A percentile compares a stretch with the other conserved stretches of the same genome.
These are phyloP conservation scores for Troides oblongomaculatus DNA, from an alignment of 2,888 invertebrate species.

Conservation along the genomic window DNA sequence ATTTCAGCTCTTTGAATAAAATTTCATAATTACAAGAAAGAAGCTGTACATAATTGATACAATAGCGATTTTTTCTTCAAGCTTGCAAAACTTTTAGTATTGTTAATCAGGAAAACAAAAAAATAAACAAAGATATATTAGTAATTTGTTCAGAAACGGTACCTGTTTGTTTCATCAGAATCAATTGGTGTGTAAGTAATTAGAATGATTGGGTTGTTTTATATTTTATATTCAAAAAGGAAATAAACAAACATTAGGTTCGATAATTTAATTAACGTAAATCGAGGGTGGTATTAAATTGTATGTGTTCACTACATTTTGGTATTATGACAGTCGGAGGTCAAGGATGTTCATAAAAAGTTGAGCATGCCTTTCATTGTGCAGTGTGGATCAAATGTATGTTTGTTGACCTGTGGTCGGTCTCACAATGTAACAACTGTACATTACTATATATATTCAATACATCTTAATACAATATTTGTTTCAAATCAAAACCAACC, in stretches of 20 bases:
- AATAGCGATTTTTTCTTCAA: constrained; percentile 46
- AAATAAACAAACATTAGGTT: constrained; percentile 38
- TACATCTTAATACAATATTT: constrained; percentile 34
- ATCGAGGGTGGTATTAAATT: constrained; percentile 38
- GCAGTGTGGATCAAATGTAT: constrained; percentile 52
- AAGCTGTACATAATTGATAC: constrained; percentile 34
- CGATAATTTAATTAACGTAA: constrained; percentile 73
- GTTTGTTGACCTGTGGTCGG: constrained; percentile 31
- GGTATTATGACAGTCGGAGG: constrained; percentile 61
- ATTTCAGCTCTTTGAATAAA: not conserved
- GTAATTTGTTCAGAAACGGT: constrained; percentile 36
- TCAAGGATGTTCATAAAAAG: constrained; percentile 55
- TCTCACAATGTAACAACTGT: constrained; percentile 14
- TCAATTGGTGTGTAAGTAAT: constrained; percentile 32
- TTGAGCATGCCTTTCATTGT: constrained; percentile 73
- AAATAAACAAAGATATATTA: constrained; percentile 33
- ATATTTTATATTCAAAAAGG: constrained; percentile 39
- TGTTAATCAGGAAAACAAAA: constrained; percentile 61
- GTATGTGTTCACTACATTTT: constrained; percentile 36
- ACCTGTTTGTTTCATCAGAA: constrained; percentile 32
- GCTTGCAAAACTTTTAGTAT: constrained; percentile 65
- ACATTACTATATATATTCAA: constrained; percentile 26
- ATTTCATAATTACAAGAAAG: not conserved
- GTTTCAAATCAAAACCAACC: constrained; percentile 44
- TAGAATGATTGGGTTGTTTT: constrained; percentile 21